Percentiles rank a stretch among this genome's conserved stretches.
These are phyloP conservation scores for Theristicus caerulescens DNA, from an alignment of 2,113 vertebrate species.

Conservation along the genomic window DNA sequence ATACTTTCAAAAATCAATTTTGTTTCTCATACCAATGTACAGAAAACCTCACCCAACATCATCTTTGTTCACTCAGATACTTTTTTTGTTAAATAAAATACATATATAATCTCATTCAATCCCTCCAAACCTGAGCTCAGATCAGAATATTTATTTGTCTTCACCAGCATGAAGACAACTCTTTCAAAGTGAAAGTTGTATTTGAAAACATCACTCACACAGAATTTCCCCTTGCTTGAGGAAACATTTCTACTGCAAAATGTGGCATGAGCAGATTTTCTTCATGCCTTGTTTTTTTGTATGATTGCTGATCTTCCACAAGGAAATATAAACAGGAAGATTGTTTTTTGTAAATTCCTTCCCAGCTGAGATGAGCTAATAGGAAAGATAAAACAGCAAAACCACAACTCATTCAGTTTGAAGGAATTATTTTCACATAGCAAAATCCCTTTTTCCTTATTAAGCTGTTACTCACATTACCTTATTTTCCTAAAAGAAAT, in stretches of 20 bases:
- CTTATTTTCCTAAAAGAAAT: background rate
- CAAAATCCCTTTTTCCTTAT: background rate
- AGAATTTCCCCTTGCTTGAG: background rate
- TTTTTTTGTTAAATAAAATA: background rate
- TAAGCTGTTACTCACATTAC: background rate
- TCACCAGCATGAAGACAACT: background rate
- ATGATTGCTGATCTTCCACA: background rate
- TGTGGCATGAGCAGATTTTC: background rate
- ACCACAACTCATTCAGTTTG: background rate
- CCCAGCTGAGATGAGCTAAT: background rate
- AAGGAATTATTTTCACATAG: background rate
- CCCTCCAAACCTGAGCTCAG: background rate
- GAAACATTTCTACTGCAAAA: background rate
- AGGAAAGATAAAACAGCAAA: background rate
- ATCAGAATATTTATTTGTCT: background rate
- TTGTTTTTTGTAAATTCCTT: background rate
- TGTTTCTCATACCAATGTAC: background rate
- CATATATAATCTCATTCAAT: background rate
- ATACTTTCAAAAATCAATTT: conserved; percentile 9
- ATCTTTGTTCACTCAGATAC: background rate
- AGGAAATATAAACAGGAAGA: background rate
- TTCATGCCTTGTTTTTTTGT: background rate
- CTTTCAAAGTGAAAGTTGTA: background rate
- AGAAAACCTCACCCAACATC: background rate
- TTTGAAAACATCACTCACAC: background rate